Conservation (phyloP, 2,797 vertebrate species). For the Menidia menidia region DNA sequence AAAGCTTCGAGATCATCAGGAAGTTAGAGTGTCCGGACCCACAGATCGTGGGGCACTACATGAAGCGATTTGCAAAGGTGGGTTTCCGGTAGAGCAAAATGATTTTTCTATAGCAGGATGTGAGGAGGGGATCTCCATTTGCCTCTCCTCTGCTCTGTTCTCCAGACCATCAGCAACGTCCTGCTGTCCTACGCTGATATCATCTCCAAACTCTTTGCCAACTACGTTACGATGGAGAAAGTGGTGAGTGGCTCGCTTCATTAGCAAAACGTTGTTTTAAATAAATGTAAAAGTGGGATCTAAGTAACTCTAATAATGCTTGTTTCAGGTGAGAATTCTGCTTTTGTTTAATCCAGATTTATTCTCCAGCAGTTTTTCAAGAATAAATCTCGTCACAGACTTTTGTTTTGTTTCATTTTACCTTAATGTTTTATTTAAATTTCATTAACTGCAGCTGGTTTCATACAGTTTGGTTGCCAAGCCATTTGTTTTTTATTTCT, state of each 20-base stretch:
- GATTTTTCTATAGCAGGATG: not conserved
- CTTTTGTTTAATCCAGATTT: no score
- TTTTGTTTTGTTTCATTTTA: no score
- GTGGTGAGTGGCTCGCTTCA: slow-evolving; percentile 80
- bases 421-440: no score
- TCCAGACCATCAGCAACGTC: slow-evolving; percentile 97
- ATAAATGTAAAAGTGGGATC: not conserved
- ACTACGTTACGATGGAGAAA: slow-evolving; percentile 97
- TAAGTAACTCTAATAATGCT: no score
- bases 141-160: not conserved
- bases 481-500: no score
- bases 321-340: no score
- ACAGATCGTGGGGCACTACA: slow-evolving; percentile 97
- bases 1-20: slow-evolving; percentile 99
- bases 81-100: not conserved
- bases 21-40: slow-evolving; percentile 98
- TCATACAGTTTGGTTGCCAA: no score
- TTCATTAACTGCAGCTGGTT: no score
- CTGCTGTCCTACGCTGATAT: slow-evolving; percentile 96
- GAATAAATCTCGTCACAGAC: no score
- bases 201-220: slow-evolving; percentile 94
- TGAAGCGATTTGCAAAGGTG: slow-evolving; percentile 98
- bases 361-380: no score
- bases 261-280: not conserved
- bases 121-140: not conserved